phyloP scores from a whole-genome alignment of 2,888 invertebrate genomes.

The Chymomyza caudatula region DNA sequence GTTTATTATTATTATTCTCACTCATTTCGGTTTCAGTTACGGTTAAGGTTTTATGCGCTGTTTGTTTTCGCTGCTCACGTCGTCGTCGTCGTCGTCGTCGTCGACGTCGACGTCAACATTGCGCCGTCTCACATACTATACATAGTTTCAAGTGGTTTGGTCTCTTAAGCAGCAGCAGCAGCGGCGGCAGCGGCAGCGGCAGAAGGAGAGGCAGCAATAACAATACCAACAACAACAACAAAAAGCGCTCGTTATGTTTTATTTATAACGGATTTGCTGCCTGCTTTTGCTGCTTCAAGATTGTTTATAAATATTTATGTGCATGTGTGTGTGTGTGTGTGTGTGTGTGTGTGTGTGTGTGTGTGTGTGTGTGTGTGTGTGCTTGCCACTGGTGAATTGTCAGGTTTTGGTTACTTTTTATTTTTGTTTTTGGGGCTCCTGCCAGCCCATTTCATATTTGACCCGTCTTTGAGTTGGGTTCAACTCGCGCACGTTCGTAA shows the following conservation, averaged over 20 bases:
- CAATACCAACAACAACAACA: background rate
- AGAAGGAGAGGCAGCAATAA: constrained; percentile 14
- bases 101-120: background rate
- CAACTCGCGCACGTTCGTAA: constrained; percentile 29
- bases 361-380: constrained; percentile 13
- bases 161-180: background rate
- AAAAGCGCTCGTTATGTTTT: constrained; percentile 60
- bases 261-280: constrained; percentile 69
- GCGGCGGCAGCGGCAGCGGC: background rate
- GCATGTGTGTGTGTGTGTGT: constrained; percentile 14
- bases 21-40: constrained; percentile 48
- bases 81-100: background rate
- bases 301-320: constrained; percentile 67
- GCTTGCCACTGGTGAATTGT: constrained; percentile 29
- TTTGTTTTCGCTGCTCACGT: background rate
- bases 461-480: constrained; percentile 52
- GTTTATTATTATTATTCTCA: constrained; percentile 5
- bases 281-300: constrained; percentile 20
- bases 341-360: background rate
- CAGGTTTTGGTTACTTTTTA: constrained; percentile 3
- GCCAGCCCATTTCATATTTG: constrained; percentile 19
- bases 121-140: background rate
- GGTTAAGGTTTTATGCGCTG: constrained; percentile 6
- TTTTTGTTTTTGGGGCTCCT: background rate
- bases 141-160: constrained; percentile 46